Percentiles rank a stretch among this genome's conserved stretches.
Evolutionary conservation across 2,113 vertebrate species (phyloP).

Genomic region (Sitta europaea): DNA sequence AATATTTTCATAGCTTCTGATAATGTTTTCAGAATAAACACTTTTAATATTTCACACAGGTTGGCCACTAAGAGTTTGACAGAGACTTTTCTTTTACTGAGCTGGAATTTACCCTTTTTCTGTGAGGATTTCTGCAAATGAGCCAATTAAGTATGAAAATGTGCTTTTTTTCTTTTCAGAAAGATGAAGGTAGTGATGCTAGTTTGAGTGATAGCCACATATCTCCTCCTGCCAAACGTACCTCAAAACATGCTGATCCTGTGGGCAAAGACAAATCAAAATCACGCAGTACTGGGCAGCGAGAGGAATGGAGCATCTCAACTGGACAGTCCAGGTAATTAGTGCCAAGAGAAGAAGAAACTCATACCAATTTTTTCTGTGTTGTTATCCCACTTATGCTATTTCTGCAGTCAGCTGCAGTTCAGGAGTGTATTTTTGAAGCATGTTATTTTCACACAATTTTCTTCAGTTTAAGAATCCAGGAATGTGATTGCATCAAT

Average conservation of each 20-base stretch:
- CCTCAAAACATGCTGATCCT: slow-evolving; percentile 88
- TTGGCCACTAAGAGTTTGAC: not conserved
- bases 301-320: slow-evolving; percentile 91
- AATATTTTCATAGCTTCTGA: not conserved
- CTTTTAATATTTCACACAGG: not conserved
- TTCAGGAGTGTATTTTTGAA: not conserved
- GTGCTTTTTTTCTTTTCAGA: slow-evolving; percentile 71
- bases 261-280: slow-evolving; percentile 95
- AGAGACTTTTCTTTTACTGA: not conserved
- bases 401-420: not conserved
- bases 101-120: not conserved
- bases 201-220: slow-evolving; percentile 89
- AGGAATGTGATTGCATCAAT: not conserved
- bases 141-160: not conserved
- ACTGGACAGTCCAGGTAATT: slow-evolving; percentile 89
- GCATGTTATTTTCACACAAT: not conserved
- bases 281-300: slow-evolving; percentile 85
- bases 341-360: not conserved
- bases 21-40: not conserved
- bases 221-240: slow-evolving; percentile 90
- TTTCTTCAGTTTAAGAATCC: not conserved
- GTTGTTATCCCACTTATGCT: not conserved
- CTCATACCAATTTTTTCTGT: not conserved
- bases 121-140: not conserved
- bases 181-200: slow-evolving; percentile 87